Evolutionary conservation across 64 coral and sea anemone species (phyloP), one percentile per base, ranked within the genome.

Genomic region (Porites lutea): DNA sequence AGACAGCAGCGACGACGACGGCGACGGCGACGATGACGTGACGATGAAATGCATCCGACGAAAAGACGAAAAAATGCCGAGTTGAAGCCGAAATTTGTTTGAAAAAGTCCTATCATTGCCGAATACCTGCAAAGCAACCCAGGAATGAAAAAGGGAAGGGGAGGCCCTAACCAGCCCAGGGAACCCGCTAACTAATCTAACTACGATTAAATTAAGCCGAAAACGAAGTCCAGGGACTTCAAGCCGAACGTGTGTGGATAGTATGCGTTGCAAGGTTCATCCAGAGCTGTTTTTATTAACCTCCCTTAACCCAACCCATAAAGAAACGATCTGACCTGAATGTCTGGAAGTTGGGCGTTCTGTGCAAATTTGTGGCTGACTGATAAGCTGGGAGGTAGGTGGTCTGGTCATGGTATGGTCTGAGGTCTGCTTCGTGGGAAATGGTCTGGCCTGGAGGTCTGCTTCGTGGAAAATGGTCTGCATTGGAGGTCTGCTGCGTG

Each of bases 181-280:
- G 74, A 49, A 18, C 48, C 74, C 74, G 19, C 19, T 77, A 77
- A 19, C 19, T 52, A 54, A 20, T 10, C 18, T 77, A 54, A 77
- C 14, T 77, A 77, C 18, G 52, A 9, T 52, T 77, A 77, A 52
- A 16, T 77, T 52, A 77, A 54, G 16, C 16, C 74, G 74, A 77
- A 77, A 8, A 14, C 13, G 74, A 52, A 51, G 47, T 51, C 16
- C 49, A 20, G 2, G 43, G 48, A 77, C 48, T 77, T 77, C 48
- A 9, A 19, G 50, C 74, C 74, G 74, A 77, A 77, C 15, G 74
- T 77, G 74, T 77, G 74, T 77, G 74, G 5, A 70, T 52, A 2
- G 74, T 52, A 77, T 77, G 74, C 74, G 52, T 77, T 77, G 74
- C 10, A 77, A 77, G 74, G 74, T 77, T 53, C 74, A 77, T 77